A percentile compares a stretch with the other conserved stretches of the same genome.
phyloP scores from a whole-genome alignment of 2,888 invertebrate species.

The Platycheirus albimanus region DNA sequence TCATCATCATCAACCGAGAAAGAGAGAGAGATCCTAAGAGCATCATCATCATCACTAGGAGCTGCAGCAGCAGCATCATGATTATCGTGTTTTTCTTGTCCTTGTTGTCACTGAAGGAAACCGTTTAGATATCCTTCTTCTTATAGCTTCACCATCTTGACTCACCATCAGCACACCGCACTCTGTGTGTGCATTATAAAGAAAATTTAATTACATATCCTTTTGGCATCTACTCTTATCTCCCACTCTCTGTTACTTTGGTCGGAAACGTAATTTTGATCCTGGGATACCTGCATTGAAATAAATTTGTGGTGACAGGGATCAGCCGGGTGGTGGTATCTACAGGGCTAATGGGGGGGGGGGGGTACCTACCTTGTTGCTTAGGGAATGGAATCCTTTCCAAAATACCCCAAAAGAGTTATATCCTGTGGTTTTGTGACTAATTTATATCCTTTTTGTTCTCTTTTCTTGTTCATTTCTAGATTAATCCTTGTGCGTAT shows the following conservation, averaged over 20 bases:
- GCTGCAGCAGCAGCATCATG: constrained; percentile 41
- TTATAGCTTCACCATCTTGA: constrained; percentile 13
- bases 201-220: constrained; percentile 74
- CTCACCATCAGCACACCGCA: constrained; percentile 10
- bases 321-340: constrained; percentile 16
- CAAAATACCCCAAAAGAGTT: constrained; percentile 28
- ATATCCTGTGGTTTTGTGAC: constrained; percentile 62
- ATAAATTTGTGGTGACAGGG: constrained; percentile 65
- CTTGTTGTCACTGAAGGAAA: constrained; percentile 35
- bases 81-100: constrained; percentile 58
- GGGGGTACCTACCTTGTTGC: constrained; percentile 1
- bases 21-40: constrained; percentile 27
- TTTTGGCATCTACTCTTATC: constrained; percentile 26
- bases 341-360: neutral
- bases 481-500: constrained; percentile 55
- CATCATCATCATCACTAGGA: too few species aligned
- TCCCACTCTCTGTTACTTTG: too few species aligned
- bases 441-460: constrained; percentile 69
- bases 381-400: constrained; percentile 31
- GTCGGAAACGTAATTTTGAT: too few species aligned
- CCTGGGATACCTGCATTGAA: constrained; percentile 41
- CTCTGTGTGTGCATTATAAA: constrained; percentile 35
- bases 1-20: constrained; percentile 54
- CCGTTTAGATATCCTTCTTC: constrained; percentile 56
- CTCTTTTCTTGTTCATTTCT: too few species aligned